Evolutionary conservation across 1,140 invertebrate genomes (phyloP).

Genomic region (Psix sp.): DNA sequence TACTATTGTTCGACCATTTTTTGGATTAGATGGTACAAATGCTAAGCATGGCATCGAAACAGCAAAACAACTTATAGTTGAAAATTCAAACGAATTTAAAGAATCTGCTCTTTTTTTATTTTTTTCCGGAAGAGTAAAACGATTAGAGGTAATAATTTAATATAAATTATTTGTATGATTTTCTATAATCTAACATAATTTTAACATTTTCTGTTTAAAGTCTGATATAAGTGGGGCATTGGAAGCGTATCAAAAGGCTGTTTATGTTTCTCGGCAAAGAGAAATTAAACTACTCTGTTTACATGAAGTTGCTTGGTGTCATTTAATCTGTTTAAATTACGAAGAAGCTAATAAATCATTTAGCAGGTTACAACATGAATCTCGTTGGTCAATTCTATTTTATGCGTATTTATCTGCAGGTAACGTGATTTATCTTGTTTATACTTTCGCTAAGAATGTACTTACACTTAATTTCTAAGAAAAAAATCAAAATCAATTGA

Average conservation of each 20-base stretch:
- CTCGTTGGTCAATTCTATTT: slow-evolving; percentile 83
- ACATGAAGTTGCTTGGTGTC: slow-evolving; percentile 86
- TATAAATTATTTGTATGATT: no score
- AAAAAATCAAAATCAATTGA: no score
- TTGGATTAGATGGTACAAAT: slow-evolving; percentile 82
- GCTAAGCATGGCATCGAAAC: slow-evolving; percentile 79
- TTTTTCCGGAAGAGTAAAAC: slow-evolving; percentile 82
- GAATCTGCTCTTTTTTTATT: slow-evolving; percentile 84
- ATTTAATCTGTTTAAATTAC: slow-evolving; percentile 82
- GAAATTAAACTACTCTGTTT: slow-evolving; percentile 84
- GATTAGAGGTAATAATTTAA: slow-evolving; percentile 78
- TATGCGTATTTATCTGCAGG: slow-evolving; percentile 83
- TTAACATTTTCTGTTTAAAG: slow-evolving; percentile 68
- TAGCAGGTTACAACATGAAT: slow-evolving; percentile 79
- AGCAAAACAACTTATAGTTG: slow-evolving; percentile 80
- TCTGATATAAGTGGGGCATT: slow-evolving; percentile 80
- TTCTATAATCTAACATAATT: slow-evolving; percentile 7
- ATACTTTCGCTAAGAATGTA: no score
- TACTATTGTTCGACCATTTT: slow-evolving; percentile 85
- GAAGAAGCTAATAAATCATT: slow-evolving; percentile 79
- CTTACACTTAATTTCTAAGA: no score
- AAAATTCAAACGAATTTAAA: slow-evolving; percentile 80
- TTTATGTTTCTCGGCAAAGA: slow-evolving; percentile 80
- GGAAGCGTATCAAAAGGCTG: slow-evolving; percentile 79
- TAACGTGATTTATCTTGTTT: slow-evolving; percentile 55